Percentiles rank a stretch among this genome's conserved stretches.
Evolutionary conservation across 2,888 invertebrate species (phyloP).

Genomic region (Deilephila porcellus): DNA sequence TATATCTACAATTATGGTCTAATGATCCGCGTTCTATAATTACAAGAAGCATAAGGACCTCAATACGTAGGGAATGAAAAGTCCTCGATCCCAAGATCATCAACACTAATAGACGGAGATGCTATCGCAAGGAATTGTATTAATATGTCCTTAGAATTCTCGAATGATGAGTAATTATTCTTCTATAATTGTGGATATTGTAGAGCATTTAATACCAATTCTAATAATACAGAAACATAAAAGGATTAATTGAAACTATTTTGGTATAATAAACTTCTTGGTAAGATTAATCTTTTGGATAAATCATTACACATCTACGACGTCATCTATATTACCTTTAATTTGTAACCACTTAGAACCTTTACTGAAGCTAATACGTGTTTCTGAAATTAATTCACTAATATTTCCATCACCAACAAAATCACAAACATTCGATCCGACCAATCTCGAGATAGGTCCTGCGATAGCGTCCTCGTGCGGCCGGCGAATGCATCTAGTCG

Average conservation of each 20-base stretch:
- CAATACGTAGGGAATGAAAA: not conserved
- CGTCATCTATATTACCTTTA: too few relatives aligned
- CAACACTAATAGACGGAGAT: slow-evolving; percentile 11
- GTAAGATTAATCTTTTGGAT: too few relatives aligned
- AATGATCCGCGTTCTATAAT: not conserved
- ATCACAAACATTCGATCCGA: not conserved
- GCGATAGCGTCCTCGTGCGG: slow-evolving; percentile 51
- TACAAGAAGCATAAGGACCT: not conserved
- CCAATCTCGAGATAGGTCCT: slow-evolving; percentile 54
- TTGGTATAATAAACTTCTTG: too few relatives aligned
- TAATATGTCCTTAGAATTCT: slow-evolving; percentile 3
- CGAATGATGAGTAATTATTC: not conserved
- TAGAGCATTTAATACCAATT: too few relatives aligned
- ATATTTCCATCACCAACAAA: not conserved
- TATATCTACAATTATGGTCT: not conserved
- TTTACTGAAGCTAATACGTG: too few relatives aligned
- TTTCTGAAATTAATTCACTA: too few relatives aligned
- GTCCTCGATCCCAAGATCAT: slow-evolving; percentile 3
- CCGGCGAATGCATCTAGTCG: slow-evolving; percentile 68
- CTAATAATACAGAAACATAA: too few relatives aligned
- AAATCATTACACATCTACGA: too few relatives aligned
- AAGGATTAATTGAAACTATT: too few relatives aligned
- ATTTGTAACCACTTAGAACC: too few relatives aligned
- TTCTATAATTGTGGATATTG: not conserved
- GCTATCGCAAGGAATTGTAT: slow-evolving; percentile 22